These are phyloP conservation scores for Orestias chungarensis DNA, from an alignment of 2,797 vertebrate genomes.

Conservation along the genomic window DNA sequence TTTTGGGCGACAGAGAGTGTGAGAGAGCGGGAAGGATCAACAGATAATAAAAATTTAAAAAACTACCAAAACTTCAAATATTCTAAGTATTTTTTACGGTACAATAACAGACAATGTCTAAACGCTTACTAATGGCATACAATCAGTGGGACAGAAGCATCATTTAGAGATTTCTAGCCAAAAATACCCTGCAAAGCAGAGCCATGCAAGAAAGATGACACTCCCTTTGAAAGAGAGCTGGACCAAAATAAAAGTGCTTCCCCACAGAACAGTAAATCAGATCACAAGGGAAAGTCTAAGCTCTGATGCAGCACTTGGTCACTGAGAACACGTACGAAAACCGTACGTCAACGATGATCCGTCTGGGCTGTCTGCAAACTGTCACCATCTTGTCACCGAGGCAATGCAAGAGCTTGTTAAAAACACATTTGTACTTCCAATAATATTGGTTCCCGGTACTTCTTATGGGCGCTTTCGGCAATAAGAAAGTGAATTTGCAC, in stretches of 20 bases:
- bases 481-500: no score
- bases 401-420: slow-evolving; percentile 21
- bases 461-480: no score
- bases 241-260: slow-evolving; percentile 81
- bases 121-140: slow-evolving; percentile 34
- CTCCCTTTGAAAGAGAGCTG: slow-evolving; percentile 60
- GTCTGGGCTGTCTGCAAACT: slow-evolving; percentile 35
- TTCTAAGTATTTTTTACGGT: neutral
- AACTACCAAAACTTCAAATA: no score
- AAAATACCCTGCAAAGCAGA: slow-evolving; percentile 65
- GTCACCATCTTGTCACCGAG: slow-evolving; percentile 12
- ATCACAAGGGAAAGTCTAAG: slow-evolving; percentile 64
- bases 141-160: slow-evolving; percentile 47
- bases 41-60: neutral
- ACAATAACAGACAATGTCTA: slow-evolving; percentile 28
- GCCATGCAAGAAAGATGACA: slow-evolving; percentile 76
- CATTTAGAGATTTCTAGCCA: slow-evolving; percentile 62
- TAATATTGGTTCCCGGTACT: neutral
- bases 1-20: slow-evolving; percentile 21
- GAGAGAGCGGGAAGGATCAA: slow-evolving; percentile 9
- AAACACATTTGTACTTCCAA: neutral
- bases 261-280: slow-evolving; percentile 72
- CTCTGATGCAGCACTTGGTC: slow-evolving; percentile 60
- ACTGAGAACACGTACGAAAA: slow-evolving; percentile 52
- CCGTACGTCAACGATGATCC: slow-evolving; percentile 24